Conservation (phyloP, 2,888 invertebrate species). For the Sacculina carcini region DNA sequence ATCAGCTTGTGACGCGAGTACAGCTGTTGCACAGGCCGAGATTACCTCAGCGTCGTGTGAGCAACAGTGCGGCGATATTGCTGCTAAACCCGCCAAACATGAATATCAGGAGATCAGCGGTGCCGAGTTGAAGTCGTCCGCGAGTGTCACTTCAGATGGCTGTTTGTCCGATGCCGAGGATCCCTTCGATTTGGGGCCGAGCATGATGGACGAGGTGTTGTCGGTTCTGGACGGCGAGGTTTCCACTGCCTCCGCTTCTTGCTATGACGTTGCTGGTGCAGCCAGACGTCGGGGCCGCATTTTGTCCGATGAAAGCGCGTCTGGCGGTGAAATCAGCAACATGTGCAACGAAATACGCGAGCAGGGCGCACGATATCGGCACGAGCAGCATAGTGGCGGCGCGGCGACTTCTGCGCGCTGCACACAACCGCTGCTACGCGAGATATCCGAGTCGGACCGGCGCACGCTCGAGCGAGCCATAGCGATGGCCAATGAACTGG, state of each 20-base stretch:
- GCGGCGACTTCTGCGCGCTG: neutral
- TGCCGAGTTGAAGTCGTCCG: constrained; percentile 30
- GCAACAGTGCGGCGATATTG: no score
- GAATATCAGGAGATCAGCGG: constrained; percentile 63
- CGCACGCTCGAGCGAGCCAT: constrained; percentile 75
- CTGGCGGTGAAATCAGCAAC: constrained; percentile 1
- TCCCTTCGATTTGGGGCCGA: constrained; percentile 40
- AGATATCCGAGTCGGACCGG: constrained; percentile 75
- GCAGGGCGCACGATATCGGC: neutral
- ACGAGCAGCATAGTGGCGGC: neutral
- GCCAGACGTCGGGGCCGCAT: constrained; percentile 9
- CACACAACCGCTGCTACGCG: constrained; percentile 36
- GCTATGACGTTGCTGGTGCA: constrained; percentile 22
- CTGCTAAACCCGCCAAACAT: constrained; percentile 33
- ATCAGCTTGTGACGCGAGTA: neutral
- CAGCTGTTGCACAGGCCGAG: no score
- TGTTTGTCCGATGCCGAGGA: neutral
- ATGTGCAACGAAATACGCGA: constrained; percentile 4
- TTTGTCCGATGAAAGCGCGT: neutral
- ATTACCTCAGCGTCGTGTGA: no score
- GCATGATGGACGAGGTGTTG: constrained; percentile 68
- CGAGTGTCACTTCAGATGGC: constrained; percentile 1
- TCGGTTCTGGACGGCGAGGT: constrained; percentile 14
- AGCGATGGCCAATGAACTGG: constrained; percentile 72
- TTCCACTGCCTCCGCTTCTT: constrained; percentile 16